Conservation (phyloP, 92 coral and sea anemone species). For the Virgularia gustaviana region DNA sequence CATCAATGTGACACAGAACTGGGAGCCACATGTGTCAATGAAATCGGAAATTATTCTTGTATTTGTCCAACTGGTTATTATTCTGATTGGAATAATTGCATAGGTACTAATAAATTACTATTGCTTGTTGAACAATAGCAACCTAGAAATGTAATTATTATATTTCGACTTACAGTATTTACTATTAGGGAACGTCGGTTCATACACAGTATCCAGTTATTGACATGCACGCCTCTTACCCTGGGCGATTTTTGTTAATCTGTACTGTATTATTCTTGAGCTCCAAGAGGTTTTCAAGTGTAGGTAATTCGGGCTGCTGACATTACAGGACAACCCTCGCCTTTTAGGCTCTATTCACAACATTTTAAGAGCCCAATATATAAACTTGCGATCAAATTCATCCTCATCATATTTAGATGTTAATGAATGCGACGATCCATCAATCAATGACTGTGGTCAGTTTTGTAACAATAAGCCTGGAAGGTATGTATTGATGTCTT, state of each 20-base stretch:
- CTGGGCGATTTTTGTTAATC: too few relatives aligned
- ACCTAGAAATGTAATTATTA: background rate
- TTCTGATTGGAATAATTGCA: slow-evolving; percentile 71
- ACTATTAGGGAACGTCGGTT: too few relatives aligned
- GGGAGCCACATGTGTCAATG: slow-evolving; percentile 73
- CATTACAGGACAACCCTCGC: too few relatives aligned
- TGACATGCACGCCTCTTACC: too few relatives aligned
- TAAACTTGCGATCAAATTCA: background rate
- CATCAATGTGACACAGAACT: slow-evolving; percentile 70
- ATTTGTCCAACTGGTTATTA: slow-evolving; percentile 78
- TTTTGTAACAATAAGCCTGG: slow-evolving; percentile 76
- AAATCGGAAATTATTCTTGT: slow-evolving; percentile 88
- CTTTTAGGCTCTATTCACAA: too few relatives aligned
- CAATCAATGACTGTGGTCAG: slow-evolving; percentile 62
- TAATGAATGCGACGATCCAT: slow-evolving; percentile 63
- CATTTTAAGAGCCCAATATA: too few relatives aligned
- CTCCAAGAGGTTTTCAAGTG: background rate
- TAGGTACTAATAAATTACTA: slow-evolving; percentile 47
- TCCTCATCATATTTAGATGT: slow-evolving; percentile 48
- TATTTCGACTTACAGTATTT: too few relatives aligned
- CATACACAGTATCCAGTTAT: too few relatives aligned
- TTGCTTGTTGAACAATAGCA: background rate
- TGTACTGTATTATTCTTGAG: background rate
- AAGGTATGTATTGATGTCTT: slow-evolving; percentile 53
- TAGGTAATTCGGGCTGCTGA: background rate